Evolutionary conservation across 92 coral and sea anemone species (phyloP), one percentile per base, ranked within the genome.

Genomic region (Phenganax stokvisi): DNA sequence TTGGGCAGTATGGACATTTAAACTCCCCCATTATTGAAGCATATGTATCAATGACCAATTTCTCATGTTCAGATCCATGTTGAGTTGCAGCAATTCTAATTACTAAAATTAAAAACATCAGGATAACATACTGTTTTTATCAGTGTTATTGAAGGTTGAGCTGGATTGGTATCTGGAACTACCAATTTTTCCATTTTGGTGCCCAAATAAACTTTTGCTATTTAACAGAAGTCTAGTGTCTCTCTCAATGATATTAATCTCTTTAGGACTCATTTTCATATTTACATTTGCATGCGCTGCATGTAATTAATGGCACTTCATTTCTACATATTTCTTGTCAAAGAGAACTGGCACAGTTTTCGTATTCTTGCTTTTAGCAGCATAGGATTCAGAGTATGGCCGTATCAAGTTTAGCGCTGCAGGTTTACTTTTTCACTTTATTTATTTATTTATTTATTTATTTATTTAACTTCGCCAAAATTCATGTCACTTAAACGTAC

Each of bases 111-210:
- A 51, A 85, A 89, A 12, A 85, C n/a, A 9, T 77, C 29, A 9
- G 89, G 96, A 64, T 88, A 88, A 62, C 89, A 90, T 13, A 90
- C 83, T 47, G 85, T 37, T 67, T 80, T 88, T 88, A 90, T 85
- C 31, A 85, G 66, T 20, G 90, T 86, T 51, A 77, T 86, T 28
- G 88, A 82, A 51, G 93, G 87, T 79, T 79, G 87, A 54, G 88
- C 88, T 58, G 88, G 85, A 60, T 88, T 86, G 44, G 90, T 88
- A 76, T 86, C 90, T 13, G 83, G 91, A 88, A 9, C 90, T 91
- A 63, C 94, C 90, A 73, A 90, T 85, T 56, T 89, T 82, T n/a
- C 96, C 96, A 28, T 89, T 88, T 44, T 90, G 85, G 83, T 90
- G 91, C 72, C 59, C 84, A 56, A 64, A 90, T 79, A 90, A 90